Conservation (phyloP, 2,113 vertebrate species). For the Rhodinocichla rosea region DNA sequence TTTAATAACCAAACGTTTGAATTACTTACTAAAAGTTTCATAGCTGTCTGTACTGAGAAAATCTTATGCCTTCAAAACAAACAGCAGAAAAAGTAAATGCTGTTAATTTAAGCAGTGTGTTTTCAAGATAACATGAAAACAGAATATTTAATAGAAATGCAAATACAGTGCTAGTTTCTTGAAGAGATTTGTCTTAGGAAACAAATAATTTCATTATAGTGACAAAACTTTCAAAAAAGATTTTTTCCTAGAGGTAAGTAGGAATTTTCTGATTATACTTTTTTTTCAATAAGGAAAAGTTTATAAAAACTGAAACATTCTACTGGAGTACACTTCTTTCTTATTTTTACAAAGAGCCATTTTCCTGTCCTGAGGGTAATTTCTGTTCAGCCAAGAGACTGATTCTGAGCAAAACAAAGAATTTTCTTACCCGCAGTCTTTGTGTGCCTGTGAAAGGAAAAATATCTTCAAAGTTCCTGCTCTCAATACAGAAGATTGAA, state of each 20-base stretch:
- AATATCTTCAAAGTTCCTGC: not conserved
- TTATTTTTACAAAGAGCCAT: not conserved
- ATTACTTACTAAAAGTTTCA: not conserved
- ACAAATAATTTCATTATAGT: slow-evolving; percentile 50
- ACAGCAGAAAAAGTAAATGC: not conserved
- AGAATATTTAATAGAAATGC: slow-evolving; percentile 59
- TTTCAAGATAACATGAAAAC: slow-evolving; percentile 55
- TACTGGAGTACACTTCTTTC: not conserved
- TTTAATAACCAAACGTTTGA: not conserved
- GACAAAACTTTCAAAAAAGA: not conserved
- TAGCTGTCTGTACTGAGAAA: not conserved
- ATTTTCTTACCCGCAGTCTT: not conserved
- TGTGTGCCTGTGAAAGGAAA: not conserved
- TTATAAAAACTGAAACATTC: not conserved
- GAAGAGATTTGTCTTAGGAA: slow-evolving; percentile 50
- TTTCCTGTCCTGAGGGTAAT: not conserved
- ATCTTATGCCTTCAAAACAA: slow-evolving; percentile 16
- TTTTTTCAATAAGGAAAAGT: not conserved
- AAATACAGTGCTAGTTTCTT: slow-evolving; percentile 39
- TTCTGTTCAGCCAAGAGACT: not conserved
- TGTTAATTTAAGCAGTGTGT: not conserved
- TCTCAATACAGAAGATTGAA: not conserved
- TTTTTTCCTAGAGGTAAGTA: not conserved
- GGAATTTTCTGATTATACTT: not conserved
- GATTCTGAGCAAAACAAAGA: not conserved